Evolutionary conservation across 2,797 vertebrate species (phyloP).

Genomic region (Hyperoplus lanceolatus): DNA sequence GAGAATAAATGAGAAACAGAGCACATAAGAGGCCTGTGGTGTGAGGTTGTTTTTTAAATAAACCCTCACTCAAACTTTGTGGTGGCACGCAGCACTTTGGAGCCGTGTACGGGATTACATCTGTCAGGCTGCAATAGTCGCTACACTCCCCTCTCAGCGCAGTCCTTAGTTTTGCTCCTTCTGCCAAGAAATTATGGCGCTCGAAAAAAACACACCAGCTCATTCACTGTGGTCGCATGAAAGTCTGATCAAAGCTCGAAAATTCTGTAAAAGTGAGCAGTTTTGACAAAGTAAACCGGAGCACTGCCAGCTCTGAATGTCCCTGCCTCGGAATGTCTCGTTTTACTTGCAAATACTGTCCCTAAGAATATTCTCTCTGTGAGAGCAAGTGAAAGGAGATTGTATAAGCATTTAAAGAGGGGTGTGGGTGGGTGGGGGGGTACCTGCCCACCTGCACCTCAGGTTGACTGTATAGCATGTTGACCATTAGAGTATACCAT

Average conservation of each 20-base stretch:
- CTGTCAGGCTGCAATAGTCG: constrained; percentile 73
- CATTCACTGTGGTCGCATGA: constrained; percentile 50
- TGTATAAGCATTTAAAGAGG: constrained; percentile 22
- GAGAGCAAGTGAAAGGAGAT: constrained; percentile 21
- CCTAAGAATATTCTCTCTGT: constrained; percentile 22
- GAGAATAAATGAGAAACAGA: constrained; percentile 71
- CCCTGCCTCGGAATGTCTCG: constrained; percentile 37
- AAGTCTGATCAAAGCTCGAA: constrained; percentile 64
- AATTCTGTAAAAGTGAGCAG: constrained; percentile 58
- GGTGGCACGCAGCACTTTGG: constrained; percentile 76
- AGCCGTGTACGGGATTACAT: constrained; percentile 78
- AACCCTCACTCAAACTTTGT: constrained; percentile 75
- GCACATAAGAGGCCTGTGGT: constrained; percentile 76
- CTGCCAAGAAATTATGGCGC: constrained; percentile 64
- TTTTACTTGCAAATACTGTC: constrained; percentile 41
- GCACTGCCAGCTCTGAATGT: constrained; percentile 40
- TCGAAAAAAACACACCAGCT: constrained; percentile 60
- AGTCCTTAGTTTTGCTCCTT: constrained; percentile 31
- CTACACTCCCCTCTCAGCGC: constrained; percentile 37
- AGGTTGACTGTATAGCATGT: constrained; percentile 4
- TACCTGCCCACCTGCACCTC: constrained; percentile 29
- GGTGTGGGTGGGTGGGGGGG: neutral
- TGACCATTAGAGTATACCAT: constrained; percentile 2
- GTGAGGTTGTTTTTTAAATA: constrained; percentile 81
- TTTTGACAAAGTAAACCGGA: constrained; percentile 56